A percentile compares a stretch with the other conserved stretches of the same genome.
Evolutionary conservation across 2,797 vertebrate species (phyloP).

Genomic region (Artibeus lituratus): DNA sequence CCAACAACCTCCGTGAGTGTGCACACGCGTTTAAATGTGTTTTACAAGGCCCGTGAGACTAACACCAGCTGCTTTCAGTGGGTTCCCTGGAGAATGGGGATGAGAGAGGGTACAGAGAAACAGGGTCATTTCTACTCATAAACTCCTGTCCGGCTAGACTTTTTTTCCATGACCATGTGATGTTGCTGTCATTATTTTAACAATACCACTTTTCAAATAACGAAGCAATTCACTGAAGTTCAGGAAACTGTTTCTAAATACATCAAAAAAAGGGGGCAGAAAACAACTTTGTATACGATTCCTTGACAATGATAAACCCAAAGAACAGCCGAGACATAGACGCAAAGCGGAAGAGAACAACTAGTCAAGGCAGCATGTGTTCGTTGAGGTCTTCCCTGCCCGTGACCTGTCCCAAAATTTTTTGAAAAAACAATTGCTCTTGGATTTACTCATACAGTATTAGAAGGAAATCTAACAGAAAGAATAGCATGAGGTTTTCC

Average conservation of each 20-base stretch:
- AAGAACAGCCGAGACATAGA: neutral
- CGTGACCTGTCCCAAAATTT: neutral
- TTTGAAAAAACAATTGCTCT: neutral
- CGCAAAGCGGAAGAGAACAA: neutral
- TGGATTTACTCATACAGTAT: neutral
- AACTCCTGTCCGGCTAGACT: neutral
- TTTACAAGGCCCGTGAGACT: neutral
- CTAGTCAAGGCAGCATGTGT: neutral
- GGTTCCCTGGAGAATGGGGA: neutral
- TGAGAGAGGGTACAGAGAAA: neutral
- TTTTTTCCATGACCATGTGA: neutral
- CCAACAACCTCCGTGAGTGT: neutral
- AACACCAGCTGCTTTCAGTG: neutral
- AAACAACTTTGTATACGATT: neutral
- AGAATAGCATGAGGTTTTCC: neutral
- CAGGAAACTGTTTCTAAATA: neutral
- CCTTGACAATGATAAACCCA: neutral
- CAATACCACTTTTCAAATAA: neutral
- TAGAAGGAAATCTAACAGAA: slow-evolving; percentile 11
- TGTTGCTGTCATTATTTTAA: neutral
- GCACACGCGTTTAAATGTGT: neutral
- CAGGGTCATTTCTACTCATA: neutral
- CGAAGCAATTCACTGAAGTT: neutral
- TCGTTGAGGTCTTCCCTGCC: neutral
- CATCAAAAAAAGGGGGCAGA: neutral